Conservation (phyloP, 1,140 invertebrate species). For the Brachionus asplanchnoidis region DNA sequence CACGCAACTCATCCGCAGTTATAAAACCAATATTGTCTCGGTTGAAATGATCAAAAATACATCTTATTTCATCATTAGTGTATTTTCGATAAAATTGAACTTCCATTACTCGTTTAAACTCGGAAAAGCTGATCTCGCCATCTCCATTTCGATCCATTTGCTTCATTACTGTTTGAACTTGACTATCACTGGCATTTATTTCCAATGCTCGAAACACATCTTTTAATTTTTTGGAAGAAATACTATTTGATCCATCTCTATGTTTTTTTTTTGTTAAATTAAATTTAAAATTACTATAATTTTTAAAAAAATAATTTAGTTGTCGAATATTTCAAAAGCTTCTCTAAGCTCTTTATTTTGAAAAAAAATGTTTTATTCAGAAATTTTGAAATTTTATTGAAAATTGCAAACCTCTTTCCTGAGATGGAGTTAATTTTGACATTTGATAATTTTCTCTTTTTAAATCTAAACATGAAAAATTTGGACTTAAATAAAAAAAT, state of each 20-base stretch:
- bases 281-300: no score
- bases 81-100: slow-evolving; percentile 10
- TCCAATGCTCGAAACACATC: background rate
- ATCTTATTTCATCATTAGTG: background rate
- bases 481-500: background rate
- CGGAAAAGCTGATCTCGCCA: slow-evolving; percentile 5
- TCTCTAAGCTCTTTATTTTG: slow-evolving; percentile 10
- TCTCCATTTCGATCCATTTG: slow-evolving; percentile 15
- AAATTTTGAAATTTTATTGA: background rate
- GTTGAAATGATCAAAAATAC: slow-evolving; percentile 14
- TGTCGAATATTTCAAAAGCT: slow-evolving; percentile 34
- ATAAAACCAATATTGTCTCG: slow-evolving; percentile 14
- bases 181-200: slow-evolving; percentile 6
- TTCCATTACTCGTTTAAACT: slow-evolving; percentile 23
- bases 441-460: background rate
- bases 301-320: background rate
- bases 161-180: background rate
- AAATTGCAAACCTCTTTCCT: background rate
- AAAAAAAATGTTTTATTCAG: background rate
- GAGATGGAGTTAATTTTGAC: background rate
- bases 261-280: background rate
- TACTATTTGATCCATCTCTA: slow-evolving; percentile 31
- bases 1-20: background rate
- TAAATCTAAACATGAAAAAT: background rate
- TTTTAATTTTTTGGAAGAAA: background rate